Evolutionary conservation across 2,888 invertebrate species (phyloP).

Genomic region (Aphrophora alni): DNA sequence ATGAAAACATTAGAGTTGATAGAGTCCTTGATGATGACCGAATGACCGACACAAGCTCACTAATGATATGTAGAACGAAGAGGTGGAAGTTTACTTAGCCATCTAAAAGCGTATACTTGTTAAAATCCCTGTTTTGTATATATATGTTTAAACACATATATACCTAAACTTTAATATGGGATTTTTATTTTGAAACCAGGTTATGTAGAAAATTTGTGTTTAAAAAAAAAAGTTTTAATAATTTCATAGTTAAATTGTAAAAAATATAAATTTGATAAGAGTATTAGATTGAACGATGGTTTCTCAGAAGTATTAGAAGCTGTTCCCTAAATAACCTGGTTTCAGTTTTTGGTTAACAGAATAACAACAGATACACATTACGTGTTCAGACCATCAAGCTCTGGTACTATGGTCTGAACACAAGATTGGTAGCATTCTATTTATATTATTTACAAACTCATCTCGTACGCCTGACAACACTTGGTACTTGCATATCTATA

Average conservation of each 20-base stretch:
- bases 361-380: background rate
- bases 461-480: background rate
- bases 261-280: too few relatives aligned
- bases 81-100: constrained; percentile 37
- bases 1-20: background rate
- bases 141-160: background rate
- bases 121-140: constrained; percentile 34
- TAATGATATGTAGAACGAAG: constrained; percentile 9
- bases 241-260: too few relatives aligned
- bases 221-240: too few relatives aligned
- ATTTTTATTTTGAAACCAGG: background rate
- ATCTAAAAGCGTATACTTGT: constrained; percentile 40
- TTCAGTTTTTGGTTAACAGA: background rate
- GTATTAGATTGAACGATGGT: too few relatives aligned
- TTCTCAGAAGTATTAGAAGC: too few relatives aligned
- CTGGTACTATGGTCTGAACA: constrained; percentile 2
- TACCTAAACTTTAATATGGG: background rate
- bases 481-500: constrained; percentile 12
- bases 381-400: background rate
- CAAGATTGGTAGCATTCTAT: background rate
- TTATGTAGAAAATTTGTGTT: background rate
- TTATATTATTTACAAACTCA: background rate
- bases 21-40: background rate
- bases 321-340: constrained; percentile 2
- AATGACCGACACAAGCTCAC: constrained; percentile 9